Evolutionary conservation across 2,113 vertebrate species (phyloP), one percentile per base, ranked within the genome.

Genomic region (Todiramphus chloris): DNA sequence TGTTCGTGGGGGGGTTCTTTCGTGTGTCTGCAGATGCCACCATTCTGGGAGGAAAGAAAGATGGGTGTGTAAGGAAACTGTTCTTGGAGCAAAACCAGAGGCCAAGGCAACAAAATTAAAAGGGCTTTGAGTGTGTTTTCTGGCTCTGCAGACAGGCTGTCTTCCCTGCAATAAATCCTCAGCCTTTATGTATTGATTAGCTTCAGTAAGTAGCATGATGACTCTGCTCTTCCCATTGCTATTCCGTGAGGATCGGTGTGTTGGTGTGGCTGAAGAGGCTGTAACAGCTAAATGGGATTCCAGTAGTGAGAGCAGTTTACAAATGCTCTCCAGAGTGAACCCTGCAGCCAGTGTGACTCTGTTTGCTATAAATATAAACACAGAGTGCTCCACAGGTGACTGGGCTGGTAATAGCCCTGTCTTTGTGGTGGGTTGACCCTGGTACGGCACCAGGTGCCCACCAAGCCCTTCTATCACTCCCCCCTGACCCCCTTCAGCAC

Each of bases 171-270:
- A 23, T 95, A 93, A 70, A 83, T 96, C 90, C 94, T 90, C 79
- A 88, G 87, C 68, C 91, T 94, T 76, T 90, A 62, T 16, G 17
- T 96, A 97, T 97, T 95, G 96, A 97, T 97, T 90, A 59, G 60
- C 79, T 87, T 89, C 90, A 68, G 78, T 66, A 93, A 96, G 87
- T n/a, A 80, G 59, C 56, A 31, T 25, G 84, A 92, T 92, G 73
- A 63, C 91, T 81, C 73, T 90, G 90, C 81, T 93, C 76, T 74
- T 87, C 94, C 87, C 70, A 3, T 90, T 51, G 69, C 66, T 81
- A 2, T 95, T 93, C 91, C 21, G 55, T 31, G 10, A 89, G 90
- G 87, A 76, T 80, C 0, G 1, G 73, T 19, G 58, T 79, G 68
- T 92, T 80, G 27, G 63, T 46, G 3, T 86, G 58, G 74, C 94